phyloP scores from a whole-genome alignment of 2,888 invertebrate genomes.

The Diarsia rubi region DNA sequence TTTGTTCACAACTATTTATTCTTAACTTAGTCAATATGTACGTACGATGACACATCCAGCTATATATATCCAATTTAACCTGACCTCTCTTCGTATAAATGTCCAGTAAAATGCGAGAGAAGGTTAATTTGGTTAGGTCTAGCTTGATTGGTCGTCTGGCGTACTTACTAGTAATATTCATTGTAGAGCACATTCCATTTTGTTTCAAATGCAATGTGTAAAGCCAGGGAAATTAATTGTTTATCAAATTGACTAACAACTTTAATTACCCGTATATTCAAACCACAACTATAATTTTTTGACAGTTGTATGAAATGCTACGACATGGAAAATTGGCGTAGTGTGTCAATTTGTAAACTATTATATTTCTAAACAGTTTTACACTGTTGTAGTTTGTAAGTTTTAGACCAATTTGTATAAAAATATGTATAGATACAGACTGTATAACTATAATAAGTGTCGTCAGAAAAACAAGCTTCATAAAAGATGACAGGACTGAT shows the following conservation, averaged over 20 bases:
- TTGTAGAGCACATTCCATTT: conserved; percentile 26
- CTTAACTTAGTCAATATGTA: background rate
- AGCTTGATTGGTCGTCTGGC: no score
- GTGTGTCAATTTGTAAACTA: background rate
- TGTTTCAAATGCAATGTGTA: background rate
- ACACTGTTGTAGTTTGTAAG: conserved; percentile 15
- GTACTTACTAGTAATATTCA: background rate
- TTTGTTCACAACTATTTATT: background rate
- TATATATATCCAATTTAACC: no score
- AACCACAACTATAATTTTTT: background rate
- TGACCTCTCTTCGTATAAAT: no score
- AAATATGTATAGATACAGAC: conserved; percentile 2
- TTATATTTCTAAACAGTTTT: background rate
- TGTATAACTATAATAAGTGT: background rate
- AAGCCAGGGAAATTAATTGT: background rate
- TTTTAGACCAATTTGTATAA: conserved; percentile 39
- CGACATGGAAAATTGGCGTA: background rate
- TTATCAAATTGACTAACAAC: background rate
- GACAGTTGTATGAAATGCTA: background rate
- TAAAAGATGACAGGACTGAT: background rate
- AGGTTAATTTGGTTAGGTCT: no score
- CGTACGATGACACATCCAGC: no score
- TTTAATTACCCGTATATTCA: background rate
- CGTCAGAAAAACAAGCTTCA: background rate
- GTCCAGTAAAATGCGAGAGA: no score